These are phyloP conservation scores for Aurelia aurita complex sp. Pacific DNA, from an alignment of 30 jellyfish, hydroid and myxozoan genomes.

Conservation along the genomic window DNA sequence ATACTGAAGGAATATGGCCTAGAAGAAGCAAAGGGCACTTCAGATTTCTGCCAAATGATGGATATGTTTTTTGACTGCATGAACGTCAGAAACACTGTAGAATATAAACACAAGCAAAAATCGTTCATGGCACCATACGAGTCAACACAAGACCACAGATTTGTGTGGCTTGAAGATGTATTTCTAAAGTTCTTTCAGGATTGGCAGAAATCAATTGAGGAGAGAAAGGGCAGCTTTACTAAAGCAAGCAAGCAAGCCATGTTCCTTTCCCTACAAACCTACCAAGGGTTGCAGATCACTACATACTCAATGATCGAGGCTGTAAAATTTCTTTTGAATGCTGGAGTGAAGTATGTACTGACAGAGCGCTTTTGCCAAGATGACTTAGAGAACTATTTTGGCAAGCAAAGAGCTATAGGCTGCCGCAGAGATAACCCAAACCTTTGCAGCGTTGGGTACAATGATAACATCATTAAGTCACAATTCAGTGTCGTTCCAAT, in stretches of 20 bases:
- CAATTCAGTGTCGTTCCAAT: constrained; percentile 29
- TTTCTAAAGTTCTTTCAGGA: constrained; percentile 41
- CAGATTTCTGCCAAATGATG: constrained; percentile 49
- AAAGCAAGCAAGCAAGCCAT: constrained; percentile 17
- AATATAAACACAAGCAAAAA: neutral
- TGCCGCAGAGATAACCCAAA: constrained; percentile 35
- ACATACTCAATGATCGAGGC: constrained; percentile 35
- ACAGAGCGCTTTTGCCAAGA: constrained; percentile 53
- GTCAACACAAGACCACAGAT: constrained; percentile 34
- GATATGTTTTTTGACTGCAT: constrained; percentile 61
- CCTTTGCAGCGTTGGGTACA: constrained; percentile 25
- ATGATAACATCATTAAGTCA: constrained; percentile 23
- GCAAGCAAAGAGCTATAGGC: constrained; percentile 52
- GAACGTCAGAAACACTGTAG: constrained; percentile 40
- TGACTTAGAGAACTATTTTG: constrained; percentile 43
- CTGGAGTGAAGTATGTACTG: constrained; percentile 31
- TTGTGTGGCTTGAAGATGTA: constrained; percentile 38
- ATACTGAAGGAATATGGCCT: constrained; percentile 31
- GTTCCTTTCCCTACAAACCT: constrained; percentile 39
- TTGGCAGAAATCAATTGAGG: constrained; percentile 54
- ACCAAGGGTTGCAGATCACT: constrained; percentile 22
- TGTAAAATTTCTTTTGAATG: constrained; percentile 1
- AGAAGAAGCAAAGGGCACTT: constrained; percentile 41
- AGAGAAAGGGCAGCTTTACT: constrained; percentile 14
- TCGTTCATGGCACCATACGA: constrained; percentile 32